phyloP scores from a whole-genome alignment of 1,140 invertebrate species.

The Drosophila gunungcola region DNA sequence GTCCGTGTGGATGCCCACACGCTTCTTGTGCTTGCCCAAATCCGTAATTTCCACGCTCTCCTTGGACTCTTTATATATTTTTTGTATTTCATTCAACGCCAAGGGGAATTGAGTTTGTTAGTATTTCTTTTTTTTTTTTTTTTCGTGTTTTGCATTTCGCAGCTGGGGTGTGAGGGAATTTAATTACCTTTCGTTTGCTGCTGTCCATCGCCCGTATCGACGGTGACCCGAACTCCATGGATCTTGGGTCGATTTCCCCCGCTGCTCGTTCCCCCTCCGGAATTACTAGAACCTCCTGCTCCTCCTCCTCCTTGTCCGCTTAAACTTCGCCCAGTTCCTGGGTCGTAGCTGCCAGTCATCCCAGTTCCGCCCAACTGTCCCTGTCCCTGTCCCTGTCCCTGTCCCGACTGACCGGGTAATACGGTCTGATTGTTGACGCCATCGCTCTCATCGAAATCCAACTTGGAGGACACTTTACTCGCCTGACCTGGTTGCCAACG shows the following conservation, averaged over 20 bases:
- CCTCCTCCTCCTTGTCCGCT: constrained; percentile 11
- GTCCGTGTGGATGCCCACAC: constrained; percentile 84
- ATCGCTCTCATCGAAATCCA: constrained; percentile 78
- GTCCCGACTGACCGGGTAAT: constrained; percentile 54
- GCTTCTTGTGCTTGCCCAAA: constrained; percentile 81
- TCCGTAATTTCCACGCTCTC: constrained; percentile 84
- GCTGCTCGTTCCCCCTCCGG: constrained; percentile 7
- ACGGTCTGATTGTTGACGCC: constrained; percentile 65
- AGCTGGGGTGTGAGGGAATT: constrained; percentile 37
- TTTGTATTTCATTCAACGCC: constrained; percentile 4
- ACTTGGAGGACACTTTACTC: constrained; percentile 80
- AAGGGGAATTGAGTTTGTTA: constrained; percentile 37
- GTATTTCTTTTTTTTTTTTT: constrained; percentile 3
- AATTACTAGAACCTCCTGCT: background rate
- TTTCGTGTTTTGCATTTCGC: constrained; percentile 29
- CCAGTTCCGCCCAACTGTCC: constrained; percentile 36
- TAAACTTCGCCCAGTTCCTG: constrained; percentile 41
- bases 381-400: constrained; percentile 18
- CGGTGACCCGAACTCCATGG: constrained; percentile 83
- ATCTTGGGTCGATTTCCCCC: constrained; percentile 81
- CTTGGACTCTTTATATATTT: constrained; percentile 70
- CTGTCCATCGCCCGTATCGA: constrained; percentile 81
- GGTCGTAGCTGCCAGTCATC: constrained; percentile 55
- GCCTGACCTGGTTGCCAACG: constrained; percentile 74
- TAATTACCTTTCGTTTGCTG: constrained; percentile 84